Percentiles rank a stretch among this genome's conserved stretches.
These are phyloP conservation scores for Rhagonycha lutea DNA, from an alignment of 2,888 invertebrate genomes.

Conservation along the genomic window DNA sequence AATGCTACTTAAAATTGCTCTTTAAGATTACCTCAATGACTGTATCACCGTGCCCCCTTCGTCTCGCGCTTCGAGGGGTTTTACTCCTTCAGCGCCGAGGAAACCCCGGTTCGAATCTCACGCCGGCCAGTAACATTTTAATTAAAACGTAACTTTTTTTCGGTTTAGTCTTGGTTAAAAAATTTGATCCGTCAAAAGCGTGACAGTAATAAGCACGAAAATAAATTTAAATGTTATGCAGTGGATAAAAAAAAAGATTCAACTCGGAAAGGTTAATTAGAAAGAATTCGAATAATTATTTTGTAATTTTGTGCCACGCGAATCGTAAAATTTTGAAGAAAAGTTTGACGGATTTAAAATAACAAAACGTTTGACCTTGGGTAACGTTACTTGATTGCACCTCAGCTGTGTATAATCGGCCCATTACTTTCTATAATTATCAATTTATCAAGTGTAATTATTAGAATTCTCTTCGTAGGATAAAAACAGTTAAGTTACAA, in stretches of 20 bases:
- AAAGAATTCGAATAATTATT: not conserved
- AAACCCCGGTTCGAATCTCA: not conserved
- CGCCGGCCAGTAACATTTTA: not conserved
- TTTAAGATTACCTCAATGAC: constrained; percentile 25
- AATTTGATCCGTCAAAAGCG: not conserved
- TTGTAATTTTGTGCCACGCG: not conserved
- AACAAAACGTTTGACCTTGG: constrained; percentile 29
- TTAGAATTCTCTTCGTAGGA: constrained; percentile 22
- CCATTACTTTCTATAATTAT: constrained; percentile 33
- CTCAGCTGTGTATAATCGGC: constrained; percentile 27
- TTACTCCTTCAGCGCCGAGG: not conserved
- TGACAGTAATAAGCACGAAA: not conserved
- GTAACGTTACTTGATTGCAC: constrained; percentile 33
- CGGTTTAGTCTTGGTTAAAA: not conserved
- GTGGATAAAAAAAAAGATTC: not conserved
- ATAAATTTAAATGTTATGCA: not conserved
- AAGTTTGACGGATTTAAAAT: not conserved
- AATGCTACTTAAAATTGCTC: constrained; percentile 55
- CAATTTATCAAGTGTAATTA: constrained; percentile 35
- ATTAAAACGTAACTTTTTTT: not conserved
- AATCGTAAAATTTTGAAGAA: not conserved
- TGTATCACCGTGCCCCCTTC: not conserved
- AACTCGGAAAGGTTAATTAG: not conserved
- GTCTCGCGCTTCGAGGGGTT: too few relatives aligned
- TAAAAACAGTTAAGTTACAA: constrained; percentile 22